phyloP scores from a whole-genome alignment of 2,888 invertebrate genomes.

The Watsonalla cultraria region DNA sequence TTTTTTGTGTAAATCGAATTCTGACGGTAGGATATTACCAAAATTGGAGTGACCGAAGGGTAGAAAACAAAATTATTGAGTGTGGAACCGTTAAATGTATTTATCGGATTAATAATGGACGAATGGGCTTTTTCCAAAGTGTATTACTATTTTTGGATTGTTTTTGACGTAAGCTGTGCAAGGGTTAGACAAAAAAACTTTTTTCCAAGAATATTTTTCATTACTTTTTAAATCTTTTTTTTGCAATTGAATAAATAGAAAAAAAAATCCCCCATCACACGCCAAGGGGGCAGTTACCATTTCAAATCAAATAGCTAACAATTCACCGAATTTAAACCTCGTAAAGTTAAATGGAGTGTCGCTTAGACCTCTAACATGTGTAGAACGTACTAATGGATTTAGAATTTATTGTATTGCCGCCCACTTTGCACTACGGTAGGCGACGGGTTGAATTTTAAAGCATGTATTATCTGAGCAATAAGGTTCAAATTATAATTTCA shows the following conservation, averaged over 20 bases:
- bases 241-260: conserved; percentile 5
- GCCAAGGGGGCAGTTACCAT: conserved; percentile 27
- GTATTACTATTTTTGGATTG: conserved; percentile 25
- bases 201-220: neutral
- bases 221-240: too few species aligned
- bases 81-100: conserved; percentile 53
- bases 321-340: conserved; percentile 74
- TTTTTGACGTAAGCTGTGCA: conserved; percentile 12
- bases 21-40: conserved; percentile 58
- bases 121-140: conserved; percentile 36
- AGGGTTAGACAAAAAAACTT: conserved; percentile 4
- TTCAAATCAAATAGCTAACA: conserved; percentile 56
- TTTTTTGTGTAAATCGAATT: conserved; percentile 70
- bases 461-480: conserved; percentile 10
- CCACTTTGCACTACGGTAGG: conserved; percentile 42
- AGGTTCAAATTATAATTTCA: neutral
- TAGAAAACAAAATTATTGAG: conserved; percentile 60
- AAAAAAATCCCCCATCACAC: neutral
- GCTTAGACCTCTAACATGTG: conserved; percentile 67
- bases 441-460: conserved; percentile 2
- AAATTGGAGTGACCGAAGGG: conserved; percentile 67
- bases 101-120: conserved; percentile 55
- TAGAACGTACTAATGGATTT: conserved; percentile 74
- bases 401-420: conserved; percentile 73
- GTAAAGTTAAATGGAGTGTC: conserved; percentile 75